Base-by-base conservation (phyloP, 2,888 invertebrate species). In the Tethea ocularis region DNA sequence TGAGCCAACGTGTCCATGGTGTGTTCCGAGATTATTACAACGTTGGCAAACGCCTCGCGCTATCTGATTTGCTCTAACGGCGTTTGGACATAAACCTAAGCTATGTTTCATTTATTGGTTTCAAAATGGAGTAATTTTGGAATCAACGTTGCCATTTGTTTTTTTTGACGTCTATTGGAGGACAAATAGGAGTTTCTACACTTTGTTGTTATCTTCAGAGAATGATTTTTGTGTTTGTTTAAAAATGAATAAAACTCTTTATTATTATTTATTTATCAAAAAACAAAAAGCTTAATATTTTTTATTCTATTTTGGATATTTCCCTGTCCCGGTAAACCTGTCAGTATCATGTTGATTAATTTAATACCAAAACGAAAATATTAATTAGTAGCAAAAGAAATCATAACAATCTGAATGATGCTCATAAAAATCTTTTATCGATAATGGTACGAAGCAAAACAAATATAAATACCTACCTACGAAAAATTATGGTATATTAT, bases 1-100 rank as follows among this genome's bases (percentile, higher is more conserved):
- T 41, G 41, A 17, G 41, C 41, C 55, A 51, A 51, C 36, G 36
- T 36, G 68, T 59, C 7, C 29, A 3, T 64, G 56, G 46, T 67
- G 57, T 46, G 17, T 20, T 46, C 61, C 52, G 57, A 38, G 61
- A 65, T 69, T 69, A 69, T 67, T 59, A 63, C 63, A 64, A 64
- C 61, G 63, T 63, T 52, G 56, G 57, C 46, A 46, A 46, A 46
- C 20, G 20, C 20, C 46, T n/a, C 38, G n/a, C 46, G 46, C 46
- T 46, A 46, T 46, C 46, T 20, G 46, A 46, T 46, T 38, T 38
- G n/a, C 38, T 6, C 46, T 46, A 46, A 20, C 46, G 20, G 46
- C 7, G 8, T 20, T 46, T 20, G 20, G 46, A 46, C 46, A 20
- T 10, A 17, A 8, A 46, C 46, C 10, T 20, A 38, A 46, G 46